A percentile compares a stretch with the other conserved stretches of the same genome.
Conservation (phyloP, 2,888 invertebrate species). For the Drosophila rellima region DNA sequence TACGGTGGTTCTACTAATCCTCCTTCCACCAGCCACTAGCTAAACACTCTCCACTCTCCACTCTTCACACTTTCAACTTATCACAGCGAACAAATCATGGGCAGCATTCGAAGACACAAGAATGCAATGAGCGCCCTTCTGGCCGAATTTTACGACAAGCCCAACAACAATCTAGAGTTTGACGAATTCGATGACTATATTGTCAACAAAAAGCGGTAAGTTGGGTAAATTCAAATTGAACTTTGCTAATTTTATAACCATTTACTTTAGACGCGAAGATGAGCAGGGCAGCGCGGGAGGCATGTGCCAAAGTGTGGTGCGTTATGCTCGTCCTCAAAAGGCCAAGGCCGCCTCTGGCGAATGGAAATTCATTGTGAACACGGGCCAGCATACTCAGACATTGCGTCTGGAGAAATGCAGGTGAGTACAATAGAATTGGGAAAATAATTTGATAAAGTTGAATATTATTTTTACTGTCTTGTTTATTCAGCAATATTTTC, state of each 20-base stretch:
- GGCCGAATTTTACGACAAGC: constrained; percentile 89
- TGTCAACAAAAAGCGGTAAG: constrained; percentile 80
- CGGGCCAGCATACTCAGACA: constrained; percentile 94
- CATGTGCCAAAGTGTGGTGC: constrained; percentile 92
- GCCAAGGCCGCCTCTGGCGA: constrained; percentile 92
- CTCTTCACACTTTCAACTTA: constrained; percentile 10
- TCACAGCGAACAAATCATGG: constrained; percentile 89
- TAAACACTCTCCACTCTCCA: constrained; percentile 18
- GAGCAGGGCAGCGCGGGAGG: constrained; percentile 88
- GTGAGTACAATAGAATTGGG: constrained; percentile 84
- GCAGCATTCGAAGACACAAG: constrained; percentile 89
- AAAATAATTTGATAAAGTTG: not conserved
- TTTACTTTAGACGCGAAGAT: constrained; percentile 87
- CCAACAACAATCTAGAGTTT: constrained; percentile 81
- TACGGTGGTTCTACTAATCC: constrained; percentile 42
- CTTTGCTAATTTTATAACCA: not conserved
- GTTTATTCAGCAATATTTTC: too few species aligned
- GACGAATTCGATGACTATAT: constrained; percentile 84
- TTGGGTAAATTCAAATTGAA: not conserved
- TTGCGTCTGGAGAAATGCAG: constrained; percentile 92
- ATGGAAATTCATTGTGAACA: constrained; percentile 95
- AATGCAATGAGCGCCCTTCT: constrained; percentile 90
- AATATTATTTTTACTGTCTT: not conserved
- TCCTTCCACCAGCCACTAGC: constrained; percentile 10
- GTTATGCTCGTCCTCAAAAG: constrained; percentile 92